A percentile compares a stretch with the other conserved stretches of the same genome.
Evolutionary conservation across 2,797 vertebrate species (phyloP).

Genomic region (Arctocebus calabarensis): DNA sequence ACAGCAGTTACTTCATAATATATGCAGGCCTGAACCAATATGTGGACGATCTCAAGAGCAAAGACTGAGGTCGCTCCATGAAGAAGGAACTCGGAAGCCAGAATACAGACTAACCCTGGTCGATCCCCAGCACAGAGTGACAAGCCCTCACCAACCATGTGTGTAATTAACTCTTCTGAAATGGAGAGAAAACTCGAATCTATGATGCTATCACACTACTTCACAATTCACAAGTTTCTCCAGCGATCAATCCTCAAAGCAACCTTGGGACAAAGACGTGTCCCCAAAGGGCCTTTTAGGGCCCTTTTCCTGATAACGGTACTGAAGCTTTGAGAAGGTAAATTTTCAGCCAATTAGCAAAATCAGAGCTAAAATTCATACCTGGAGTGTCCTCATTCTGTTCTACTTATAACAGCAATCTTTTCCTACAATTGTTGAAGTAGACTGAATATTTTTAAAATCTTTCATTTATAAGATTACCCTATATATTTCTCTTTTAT

Average conservation of each 20-base stretch:
- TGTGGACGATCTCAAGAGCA: too few relatives aligned
- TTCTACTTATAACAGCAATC: not conserved
- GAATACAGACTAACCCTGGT: too few relatives aligned
- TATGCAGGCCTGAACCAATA: too few relatives aligned
- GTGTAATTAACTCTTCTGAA: not conserved
- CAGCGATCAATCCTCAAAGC: not conserved
- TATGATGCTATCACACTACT: not conserved
- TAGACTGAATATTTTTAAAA: not conserved
- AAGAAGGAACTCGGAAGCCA: too few relatives aligned
- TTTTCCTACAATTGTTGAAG: not conserved
- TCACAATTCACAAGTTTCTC: not conserved
- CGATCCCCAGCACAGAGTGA: not conserved
- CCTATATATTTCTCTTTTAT: not conserved
- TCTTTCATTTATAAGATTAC: not conserved
- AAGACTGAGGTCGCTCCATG: too few relatives aligned
- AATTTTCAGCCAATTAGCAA: not conserved
- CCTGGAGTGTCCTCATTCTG: not conserved
- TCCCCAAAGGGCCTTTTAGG: not conserved
- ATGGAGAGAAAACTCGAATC: not conserved
- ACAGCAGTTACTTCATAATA: too few relatives aligned
- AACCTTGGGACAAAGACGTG: not conserved
- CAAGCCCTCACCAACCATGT: not conserved
- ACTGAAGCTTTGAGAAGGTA: not conserved
- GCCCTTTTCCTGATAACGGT: not conserved
- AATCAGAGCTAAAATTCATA: not conserved